Percentiles rank a stretch among this genome's conserved stretches.
Conservation (phyloP, 2,113 vertebrate genomes). For the Arvicanthis niloticus region DNA sequence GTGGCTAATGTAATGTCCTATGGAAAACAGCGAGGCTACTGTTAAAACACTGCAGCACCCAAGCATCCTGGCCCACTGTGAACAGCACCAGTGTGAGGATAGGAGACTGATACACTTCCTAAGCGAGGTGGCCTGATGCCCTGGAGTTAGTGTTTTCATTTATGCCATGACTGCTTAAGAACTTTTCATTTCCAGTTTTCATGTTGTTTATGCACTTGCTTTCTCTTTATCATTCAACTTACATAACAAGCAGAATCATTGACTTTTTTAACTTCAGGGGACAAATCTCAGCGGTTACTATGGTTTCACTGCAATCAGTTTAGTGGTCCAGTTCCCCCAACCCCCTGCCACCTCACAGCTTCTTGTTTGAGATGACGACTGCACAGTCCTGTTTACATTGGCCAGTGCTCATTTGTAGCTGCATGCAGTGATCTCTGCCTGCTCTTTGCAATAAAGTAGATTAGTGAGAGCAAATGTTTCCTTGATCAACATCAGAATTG, state of each 20-base stretch:
- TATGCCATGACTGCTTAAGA: slow-evolving; percentile 26
- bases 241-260: not conserved
- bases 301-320: slow-evolving; percentile 25
- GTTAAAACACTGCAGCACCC: not conserved
- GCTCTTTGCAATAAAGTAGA: slow-evolving; percentile 55
- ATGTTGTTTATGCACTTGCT: not conserved
- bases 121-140: not conserved
- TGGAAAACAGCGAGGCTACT: not conserved
- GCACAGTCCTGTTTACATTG: slow-evolving; percentile 6
- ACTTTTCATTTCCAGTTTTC: slow-evolving; percentile 43
- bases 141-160: slow-evolving; percentile 40
- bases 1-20: not conserved
- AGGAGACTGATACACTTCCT: not conserved
- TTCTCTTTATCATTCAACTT: not conserved
- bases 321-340: not conserved
- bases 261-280: slow-evolving; percentile 7
- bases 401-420: slow-evolving; percentile 30
- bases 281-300: not conserved
- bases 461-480: slow-evolving; percentile 38
- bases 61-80: not conserved
- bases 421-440: slow-evolving; percentile 4
- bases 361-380: slow-evolving; percentile 31
- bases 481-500: not conserved
- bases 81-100: not conserved
- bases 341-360: not conserved